Conservation (phyloP, 2,888 invertebrate genomes). For the Apotomis turbidana region DNA sequence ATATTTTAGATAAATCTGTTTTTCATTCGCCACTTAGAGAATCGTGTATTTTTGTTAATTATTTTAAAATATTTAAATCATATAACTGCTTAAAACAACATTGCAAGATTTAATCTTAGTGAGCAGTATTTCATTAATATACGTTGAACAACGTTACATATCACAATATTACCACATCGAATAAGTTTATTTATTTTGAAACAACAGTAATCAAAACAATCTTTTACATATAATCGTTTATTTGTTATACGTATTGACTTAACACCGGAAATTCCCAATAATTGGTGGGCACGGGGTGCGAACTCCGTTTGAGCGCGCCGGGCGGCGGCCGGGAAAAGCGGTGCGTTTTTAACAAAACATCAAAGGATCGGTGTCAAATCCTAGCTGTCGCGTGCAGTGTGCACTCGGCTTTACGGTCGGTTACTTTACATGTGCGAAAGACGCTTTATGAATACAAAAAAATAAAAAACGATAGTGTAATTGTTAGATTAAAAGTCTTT, state of each 20-base stretch:
- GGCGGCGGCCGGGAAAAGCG: constrained; percentile 28
- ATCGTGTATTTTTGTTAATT: too few relatives aligned
- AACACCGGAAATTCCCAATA: constrained; percentile 6
- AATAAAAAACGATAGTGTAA: neutral
- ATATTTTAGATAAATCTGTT: too few relatives aligned
- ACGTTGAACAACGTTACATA: too few relatives aligned
- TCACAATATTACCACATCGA: too few relatives aligned
- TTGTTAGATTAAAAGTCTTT: too few relatives aligned
- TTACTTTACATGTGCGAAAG: neutral
- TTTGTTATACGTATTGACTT: constrained; percentile 15
- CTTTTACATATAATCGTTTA: neutral
- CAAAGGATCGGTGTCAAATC: constrained; percentile 34
- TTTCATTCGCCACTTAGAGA: too few relatives aligned
- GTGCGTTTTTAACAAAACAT: constrained; percentile 36
- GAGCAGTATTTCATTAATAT: too few relatives aligned
- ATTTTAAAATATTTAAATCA: too few relatives aligned
- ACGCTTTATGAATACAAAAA: neutral
- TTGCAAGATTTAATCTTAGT: too few relatives aligned
- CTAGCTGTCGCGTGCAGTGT: constrained; percentile 25
- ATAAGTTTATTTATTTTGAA: too few relatives aligned
- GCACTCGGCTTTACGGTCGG: constrained; percentile 3
- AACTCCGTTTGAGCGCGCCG: constrained; percentile 24
- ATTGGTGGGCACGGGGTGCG: constrained; percentile 9
- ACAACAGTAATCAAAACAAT: neutral
- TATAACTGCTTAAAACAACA: too few relatives aligned